Percentiles rank a stretch among this genome's conserved stretches.
Conservation (phyloP, 2,888 invertebrate genomes). For the Tyria jacobaeae region DNA sequence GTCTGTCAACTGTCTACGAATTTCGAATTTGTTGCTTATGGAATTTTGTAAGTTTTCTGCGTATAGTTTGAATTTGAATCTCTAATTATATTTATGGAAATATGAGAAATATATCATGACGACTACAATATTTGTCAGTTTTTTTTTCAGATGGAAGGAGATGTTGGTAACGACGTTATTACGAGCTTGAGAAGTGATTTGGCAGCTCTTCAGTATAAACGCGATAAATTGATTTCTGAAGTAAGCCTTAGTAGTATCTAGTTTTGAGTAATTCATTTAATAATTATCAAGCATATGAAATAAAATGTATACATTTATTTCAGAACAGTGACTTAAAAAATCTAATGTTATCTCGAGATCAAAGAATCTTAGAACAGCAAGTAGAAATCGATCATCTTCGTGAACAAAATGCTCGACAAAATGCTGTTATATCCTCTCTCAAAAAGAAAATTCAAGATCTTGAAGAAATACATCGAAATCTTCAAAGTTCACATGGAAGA, state of each 20-base stretch:
- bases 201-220: conserved; percentile 93
- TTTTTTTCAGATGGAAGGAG: conserved; percentile 85
- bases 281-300: too few relatives aligned
- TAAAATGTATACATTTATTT: conserved; percentile 35
- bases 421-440: conserved; percentile 92
- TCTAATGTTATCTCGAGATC: conserved; percentile 90
- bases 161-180: conserved; percentile 88
- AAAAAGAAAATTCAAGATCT: conserved; percentile 92
- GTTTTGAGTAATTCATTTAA: background rate
- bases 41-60: conserved; percentile 64
- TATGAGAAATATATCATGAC: background rate
- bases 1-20: conserved; percentile 67
- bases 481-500: conserved; percentile 87
- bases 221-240: conserved; percentile 92
- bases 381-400: conserved; percentile 92
- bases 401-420: conserved; percentile 94
- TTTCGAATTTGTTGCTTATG: conserved; percentile 47
- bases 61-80: background rate
- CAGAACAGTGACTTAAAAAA: conserved; percentile 91
- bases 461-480: conserved; percentile 91
- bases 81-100: background rate
- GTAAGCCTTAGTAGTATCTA: conserved; percentile 72
- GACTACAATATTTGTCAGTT: conserved; percentile 4
- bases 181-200: conserved; percentile 93
- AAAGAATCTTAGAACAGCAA: conserved; percentile 91